phyloP scores from a whole-genome alignment of 2,888 invertebrate species.

The Shargacucullia verbasci region DNA sequence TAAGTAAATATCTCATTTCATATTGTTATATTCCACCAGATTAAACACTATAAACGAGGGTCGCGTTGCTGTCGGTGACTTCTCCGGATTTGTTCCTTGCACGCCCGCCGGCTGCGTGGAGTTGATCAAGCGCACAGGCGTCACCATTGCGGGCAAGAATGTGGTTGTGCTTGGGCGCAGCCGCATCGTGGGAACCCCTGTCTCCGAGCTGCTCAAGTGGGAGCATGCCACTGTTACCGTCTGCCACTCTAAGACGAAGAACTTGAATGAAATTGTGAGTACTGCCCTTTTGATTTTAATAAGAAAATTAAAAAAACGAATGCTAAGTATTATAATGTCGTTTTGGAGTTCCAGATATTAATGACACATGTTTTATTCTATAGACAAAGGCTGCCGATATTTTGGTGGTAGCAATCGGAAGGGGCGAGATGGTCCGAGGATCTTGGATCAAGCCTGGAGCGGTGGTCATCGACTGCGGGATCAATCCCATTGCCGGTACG shows the following conservation, averaged over 20 bases:
- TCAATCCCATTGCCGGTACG: constrained; percentile 96
- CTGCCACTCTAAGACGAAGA: constrained; percentile 97
- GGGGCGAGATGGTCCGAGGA: constrained; percentile 96
- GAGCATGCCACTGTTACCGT: constrained; percentile 98
- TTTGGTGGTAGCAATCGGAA: constrained; percentile 98
- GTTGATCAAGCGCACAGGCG: constrained; percentile 94
- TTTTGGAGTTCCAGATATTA: background rate
- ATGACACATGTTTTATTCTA: background rate
- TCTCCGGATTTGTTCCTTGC: constrained; percentile 97
- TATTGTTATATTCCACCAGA: constrained; percentile 82
- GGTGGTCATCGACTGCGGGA: constrained; percentile 99
- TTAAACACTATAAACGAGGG: constrained; percentile 98
- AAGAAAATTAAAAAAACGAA: background rate
- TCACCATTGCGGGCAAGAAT: constrained; percentile 93
- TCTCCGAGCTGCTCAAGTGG: constrained; percentile 98
- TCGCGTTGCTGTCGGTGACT: constrained; percentile 95
- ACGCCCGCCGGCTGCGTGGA: constrained; percentile 99
- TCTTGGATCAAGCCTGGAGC: constrained; percentile 99
- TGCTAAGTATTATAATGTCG: background rate
- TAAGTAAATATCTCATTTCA: background rate
- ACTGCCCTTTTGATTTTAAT: background rate
- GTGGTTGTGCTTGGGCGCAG: constrained; percentile 99
- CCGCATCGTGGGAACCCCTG: constrained; percentile 99
- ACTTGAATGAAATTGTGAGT: constrained; percentile 93
- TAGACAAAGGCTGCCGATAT: constrained; percentile 96